Percentiles rank a stretch among this genome's conserved stretches.
phyloP scores from a whole-genome alignment of 2,113 vertebrate species.

The Nibea albiflora region DNA sequence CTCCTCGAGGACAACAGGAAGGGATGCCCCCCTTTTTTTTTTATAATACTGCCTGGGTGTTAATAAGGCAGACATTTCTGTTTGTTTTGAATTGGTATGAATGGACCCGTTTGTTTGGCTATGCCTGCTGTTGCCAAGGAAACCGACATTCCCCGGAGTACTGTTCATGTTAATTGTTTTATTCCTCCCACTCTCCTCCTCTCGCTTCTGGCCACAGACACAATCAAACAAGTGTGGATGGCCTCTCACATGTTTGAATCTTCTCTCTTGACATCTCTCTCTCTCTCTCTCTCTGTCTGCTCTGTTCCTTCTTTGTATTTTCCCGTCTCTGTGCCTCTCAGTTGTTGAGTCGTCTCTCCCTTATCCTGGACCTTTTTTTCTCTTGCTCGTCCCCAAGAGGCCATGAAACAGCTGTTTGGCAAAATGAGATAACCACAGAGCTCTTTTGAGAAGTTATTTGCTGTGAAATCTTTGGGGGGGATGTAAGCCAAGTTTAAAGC shows the following conservation, averaged over 20 bases:
- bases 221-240: conserved; percentile 75
- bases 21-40: background rate
- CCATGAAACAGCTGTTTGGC: conserved; percentile 75
- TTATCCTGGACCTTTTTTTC: conserved; percentile 38
- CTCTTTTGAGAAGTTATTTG: conserved; percentile 55
- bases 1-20: background rate
- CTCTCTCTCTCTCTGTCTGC: conserved; percentile 15
- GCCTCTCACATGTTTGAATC: conserved; percentile 43
- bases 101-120: conserved; percentile 78
- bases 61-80: conserved; percentile 60
- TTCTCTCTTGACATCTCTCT: conserved; percentile 18
- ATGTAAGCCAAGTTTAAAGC: conserved; percentile 52
- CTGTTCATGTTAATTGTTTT: conserved; percentile 79
- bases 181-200: conserved; percentile 77
- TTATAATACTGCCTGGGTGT: conserved; percentile 14
- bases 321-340: conserved; percentile 45
- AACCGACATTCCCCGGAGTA: conserved; percentile 77
- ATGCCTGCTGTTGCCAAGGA: conserved; percentile 74
- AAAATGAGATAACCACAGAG: conserved; percentile 41
- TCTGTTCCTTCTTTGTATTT: conserved; percentile 41
- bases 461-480: conserved; percentile 63
- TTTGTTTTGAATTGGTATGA: conserved; percentile 77
- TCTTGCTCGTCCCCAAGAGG: conserved; percentile 51
- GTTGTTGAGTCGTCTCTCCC: conserved; percentile 50
- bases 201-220: conserved; percentile 63